Conservation (phyloP, 2,113 vertebrate genomes). For the Toxotes jaculatrix region DNA sequence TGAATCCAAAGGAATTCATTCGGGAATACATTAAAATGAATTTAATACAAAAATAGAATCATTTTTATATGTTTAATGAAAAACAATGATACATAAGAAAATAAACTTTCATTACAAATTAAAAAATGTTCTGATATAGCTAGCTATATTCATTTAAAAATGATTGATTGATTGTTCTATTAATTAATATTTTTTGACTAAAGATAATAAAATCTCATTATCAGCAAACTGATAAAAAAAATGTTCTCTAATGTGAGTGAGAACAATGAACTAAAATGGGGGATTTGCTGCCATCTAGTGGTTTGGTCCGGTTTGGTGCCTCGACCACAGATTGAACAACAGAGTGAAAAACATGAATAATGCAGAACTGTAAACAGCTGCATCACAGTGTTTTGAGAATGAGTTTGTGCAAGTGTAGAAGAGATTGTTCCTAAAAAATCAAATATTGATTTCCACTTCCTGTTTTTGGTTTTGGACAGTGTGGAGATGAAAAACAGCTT, state of each 20-base stretch:
- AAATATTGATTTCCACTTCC: not conserved
- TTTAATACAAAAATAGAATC: conserved; percentile 5
- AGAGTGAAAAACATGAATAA: not conserved
- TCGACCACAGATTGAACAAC: not conserved
- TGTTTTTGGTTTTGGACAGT: not conserved
- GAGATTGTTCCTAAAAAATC: not conserved
- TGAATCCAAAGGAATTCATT: not conserved
- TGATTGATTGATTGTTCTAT: not conserved
- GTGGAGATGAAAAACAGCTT: not conserved
- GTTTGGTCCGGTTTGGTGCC: not conserved
- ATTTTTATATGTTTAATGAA: conserved; percentile 4
- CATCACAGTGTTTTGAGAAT: not conserved
- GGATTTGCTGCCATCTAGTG: conserved; percentile 67
- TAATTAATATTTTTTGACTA: not conserved
- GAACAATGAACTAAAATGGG: not conserved
- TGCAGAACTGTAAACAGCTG: not conserved
- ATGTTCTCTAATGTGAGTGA: not conserved
- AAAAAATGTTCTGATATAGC: not conserved
- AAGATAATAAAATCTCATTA: not conserved
- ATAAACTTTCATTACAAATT: conserved; percentile 10
- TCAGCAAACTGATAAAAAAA: not conserved
- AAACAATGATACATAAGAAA: conserved; percentile 14
- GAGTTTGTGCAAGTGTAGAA: not conserved
- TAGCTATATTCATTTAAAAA: not conserved
- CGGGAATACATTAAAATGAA: not conserved